These are phyloP conservation scores for Caerostris darwini DNA, from an alignment of 1,140 invertebrate species.

Conservation along the genomic window DNA sequence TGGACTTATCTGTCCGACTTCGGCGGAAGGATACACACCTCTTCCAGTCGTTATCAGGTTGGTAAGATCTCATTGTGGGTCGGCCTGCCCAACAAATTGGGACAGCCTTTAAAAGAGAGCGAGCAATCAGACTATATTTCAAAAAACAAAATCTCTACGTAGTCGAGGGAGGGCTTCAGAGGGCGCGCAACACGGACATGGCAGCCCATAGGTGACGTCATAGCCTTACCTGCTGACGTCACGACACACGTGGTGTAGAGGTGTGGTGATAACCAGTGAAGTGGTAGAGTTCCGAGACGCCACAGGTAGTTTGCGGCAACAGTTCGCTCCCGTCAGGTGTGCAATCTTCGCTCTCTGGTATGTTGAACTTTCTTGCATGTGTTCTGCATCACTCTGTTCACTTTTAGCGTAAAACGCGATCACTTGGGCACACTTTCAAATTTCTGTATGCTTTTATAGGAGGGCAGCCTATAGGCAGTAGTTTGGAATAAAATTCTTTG, in stretches of 20 bases:
- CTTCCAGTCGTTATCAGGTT: conserved; percentile 70
- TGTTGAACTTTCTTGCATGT: conserved; percentile 64
- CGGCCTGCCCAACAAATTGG: conserved; percentile 33
- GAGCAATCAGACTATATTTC: conserved; percentile 35
- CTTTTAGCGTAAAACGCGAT: background rate
- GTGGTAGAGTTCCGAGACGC: conserved; percentile 75
- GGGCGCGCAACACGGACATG: conserved; percentile 49
- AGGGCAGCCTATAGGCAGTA: too few species aligned
- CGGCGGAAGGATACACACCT: conserved; percentile 76
- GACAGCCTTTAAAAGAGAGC: conserved; percentile 31
- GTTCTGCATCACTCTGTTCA: conserved; percentile 3
- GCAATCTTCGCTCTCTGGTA: conserved; percentile 44
- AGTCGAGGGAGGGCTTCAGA: conserved; percentile 28
- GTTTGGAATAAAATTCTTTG: too few species aligned
- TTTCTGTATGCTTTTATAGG: too few species aligned
- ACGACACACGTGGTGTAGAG: conserved; percentile 75
- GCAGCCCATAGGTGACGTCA: conserved; percentile 72
- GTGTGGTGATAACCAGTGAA: conserved; percentile 71
- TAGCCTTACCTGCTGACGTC: conserved; percentile 75
- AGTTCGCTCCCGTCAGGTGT: conserved; percentile 66
- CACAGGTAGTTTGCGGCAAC: conserved; percentile 76
- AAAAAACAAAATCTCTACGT: conserved; percentile 15
- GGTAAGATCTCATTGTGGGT: conserved; percentile 65
- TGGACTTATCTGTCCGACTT: conserved; percentile 39
- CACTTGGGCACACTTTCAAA: too few species aligned